Evolutionary conservation across 2,888 invertebrate genomes (phyloP).

Genomic region (Spicauda simplicius): DNA sequence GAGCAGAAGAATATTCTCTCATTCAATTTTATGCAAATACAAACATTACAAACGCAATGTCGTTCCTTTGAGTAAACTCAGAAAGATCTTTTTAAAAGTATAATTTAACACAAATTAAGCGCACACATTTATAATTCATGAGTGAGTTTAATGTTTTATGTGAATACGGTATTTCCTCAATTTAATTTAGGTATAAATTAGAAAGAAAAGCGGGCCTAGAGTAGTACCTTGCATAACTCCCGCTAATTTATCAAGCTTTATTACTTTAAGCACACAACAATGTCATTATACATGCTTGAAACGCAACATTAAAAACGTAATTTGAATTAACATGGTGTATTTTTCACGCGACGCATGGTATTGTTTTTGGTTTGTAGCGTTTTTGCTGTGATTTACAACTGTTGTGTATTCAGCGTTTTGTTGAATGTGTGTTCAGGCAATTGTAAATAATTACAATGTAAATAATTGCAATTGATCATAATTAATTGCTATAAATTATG

Average conservation of each 20-base stretch:
- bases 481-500: no score
- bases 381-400: neutral
- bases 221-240: slow-evolving; percentile 32
- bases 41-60: slow-evolving; percentile 47
- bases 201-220: slow-evolving; percentile 45
- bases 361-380: neutral
- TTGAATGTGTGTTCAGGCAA: neutral
- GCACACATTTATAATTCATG: slow-evolving; percentile 67
- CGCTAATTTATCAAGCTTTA: slow-evolving; percentile 34
- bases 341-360: slow-evolving; percentile 15
- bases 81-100: slow-evolving; percentile 62
- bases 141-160: slow-evolving; percentile 51
- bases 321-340: slow-evolving; percentile 29
- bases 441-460: neutral
- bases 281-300: slow-evolving; percentile 30
- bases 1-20: slow-evolving; percentile 48
- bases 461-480: no score
- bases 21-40: slow-evolving; percentile 65
- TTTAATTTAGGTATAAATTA: slow-evolving; percentile 52
- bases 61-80: slow-evolving; percentile 47
- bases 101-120: slow-evolving; percentile 72
- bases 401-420: neutral
- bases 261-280: slow-evolving; percentile 35
- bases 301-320: slow-evolving; percentile 31
- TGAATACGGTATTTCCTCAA: slow-evolving; percentile 51